Percentiles rank a stretch among this genome's conserved stretches.
Conservation (phyloP, 2,888 invertebrate species). For the Cryptocephalus moraei region DNA sequence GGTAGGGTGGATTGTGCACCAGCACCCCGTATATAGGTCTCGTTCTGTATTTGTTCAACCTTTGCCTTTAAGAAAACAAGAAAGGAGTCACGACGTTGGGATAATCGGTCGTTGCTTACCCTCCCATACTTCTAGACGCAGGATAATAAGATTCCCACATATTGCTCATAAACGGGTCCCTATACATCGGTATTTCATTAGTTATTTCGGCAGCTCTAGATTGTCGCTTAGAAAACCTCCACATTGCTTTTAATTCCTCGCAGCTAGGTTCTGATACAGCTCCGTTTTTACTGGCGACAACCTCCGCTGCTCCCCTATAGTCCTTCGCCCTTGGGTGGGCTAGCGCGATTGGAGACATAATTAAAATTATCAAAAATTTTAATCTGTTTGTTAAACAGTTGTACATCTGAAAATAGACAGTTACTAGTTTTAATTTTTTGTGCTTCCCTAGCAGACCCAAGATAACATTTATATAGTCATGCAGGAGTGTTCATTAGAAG, state of each 20-base stretch:
- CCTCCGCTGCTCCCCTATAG: conserved; percentile 27
- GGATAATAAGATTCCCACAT: conserved; percentile 61
- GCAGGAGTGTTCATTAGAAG: no score
- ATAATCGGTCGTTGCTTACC: conserved; percentile 39
- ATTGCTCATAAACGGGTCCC: conserved; percentile 73
- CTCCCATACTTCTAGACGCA: conserved; percentile 41
- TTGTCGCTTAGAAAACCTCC: conserved; percentile 84
- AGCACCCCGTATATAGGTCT: conserved; percentile 61
- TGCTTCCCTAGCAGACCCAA: no score
- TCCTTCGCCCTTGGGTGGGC: conserved; percentile 29
- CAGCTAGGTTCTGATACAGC: conserved; percentile 67
- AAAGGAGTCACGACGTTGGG: neutral
- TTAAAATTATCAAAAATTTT: conserved; percentile 9
- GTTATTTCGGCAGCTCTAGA: conserved; percentile 78
- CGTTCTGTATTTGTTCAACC: conserved; percentile 34
- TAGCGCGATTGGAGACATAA: conserved; percentile 19
- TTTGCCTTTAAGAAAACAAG: conserved; percentile 26
- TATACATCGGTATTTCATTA: conserved; percentile 75
- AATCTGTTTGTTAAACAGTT: conserved; percentile 9
- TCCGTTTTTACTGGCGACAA: conserved; percentile 32
- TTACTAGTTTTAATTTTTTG: no score
- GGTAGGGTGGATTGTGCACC: conserved; percentile 53
- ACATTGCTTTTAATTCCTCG: conserved; percentile 82
- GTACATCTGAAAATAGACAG: conserved; percentile 10
- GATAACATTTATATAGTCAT: no score